Evolutionary conservation across 2,888 invertebrate species (phyloP).

Genomic region (Sinodicranocentrus sp.): DNA sequence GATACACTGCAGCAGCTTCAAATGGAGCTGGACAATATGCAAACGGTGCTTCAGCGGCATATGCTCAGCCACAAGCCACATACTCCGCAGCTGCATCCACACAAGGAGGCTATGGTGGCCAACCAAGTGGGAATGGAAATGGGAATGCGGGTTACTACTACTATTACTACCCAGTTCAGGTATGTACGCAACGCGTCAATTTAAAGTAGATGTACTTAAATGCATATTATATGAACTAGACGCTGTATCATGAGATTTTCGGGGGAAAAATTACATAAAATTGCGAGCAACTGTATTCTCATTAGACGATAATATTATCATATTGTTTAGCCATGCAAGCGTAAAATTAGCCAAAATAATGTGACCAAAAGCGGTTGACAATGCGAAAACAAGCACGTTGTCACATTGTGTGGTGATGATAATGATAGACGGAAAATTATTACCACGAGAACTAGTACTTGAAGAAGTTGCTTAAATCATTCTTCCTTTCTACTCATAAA

Average conservation of each 20-base stretch:
- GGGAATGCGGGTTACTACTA: constrained; percentile 76
- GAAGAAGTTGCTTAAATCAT: no score
- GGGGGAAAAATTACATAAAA: background rate
- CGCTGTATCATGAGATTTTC: no score
- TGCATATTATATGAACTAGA: no score
- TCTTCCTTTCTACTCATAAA: no score
- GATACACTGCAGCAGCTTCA: constrained; percentile 56
- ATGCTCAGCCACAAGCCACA: constrained; percentile 71
- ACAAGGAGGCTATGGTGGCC: constrained; percentile 44
- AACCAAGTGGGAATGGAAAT: constrained; percentile 63
- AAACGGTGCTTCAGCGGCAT: constrained; percentile 54
- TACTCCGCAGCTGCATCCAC: constrained; percentile 69
- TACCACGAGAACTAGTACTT: no score
- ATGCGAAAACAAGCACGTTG: no score
- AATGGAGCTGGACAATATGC: constrained; percentile 63
- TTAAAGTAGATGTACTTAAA: background rate
- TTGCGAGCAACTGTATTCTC: background rate
- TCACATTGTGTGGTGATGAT: no score
- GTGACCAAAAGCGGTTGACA: background rate
- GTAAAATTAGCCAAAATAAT: background rate
- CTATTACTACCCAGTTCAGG: constrained; percentile 77
- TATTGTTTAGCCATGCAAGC: background rate
- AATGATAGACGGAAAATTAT: no score
- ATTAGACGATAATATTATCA: background rate
- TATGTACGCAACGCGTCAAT: no score